These are phyloP conservation scores for Poicephalus meyeri DNA, from an alignment of 2,113 vertebrate genomes.

Conservation along the genomic window DNA sequence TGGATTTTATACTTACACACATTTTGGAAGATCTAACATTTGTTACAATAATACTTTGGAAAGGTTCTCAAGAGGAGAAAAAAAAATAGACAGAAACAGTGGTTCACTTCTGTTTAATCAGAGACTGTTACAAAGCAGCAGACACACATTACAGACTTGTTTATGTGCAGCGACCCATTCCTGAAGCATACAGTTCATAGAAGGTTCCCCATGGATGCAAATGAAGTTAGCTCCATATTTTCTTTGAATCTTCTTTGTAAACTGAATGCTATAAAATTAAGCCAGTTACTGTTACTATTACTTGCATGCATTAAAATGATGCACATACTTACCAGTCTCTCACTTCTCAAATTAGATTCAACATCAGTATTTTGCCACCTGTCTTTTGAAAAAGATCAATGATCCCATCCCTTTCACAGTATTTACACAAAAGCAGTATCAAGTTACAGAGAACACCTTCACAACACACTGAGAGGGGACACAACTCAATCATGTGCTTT, in stretches of 20 bases:
- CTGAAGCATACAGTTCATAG: neutral
- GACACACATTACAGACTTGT: neutral
- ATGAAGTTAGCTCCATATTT: neutral
- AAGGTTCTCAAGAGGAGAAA: neutral
- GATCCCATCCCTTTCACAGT: neutral
- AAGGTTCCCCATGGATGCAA: neutral
- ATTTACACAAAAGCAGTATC: neutral
- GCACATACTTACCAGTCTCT: slow-evolving; percentile 57
- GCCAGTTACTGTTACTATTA: slow-evolving; percentile 15
- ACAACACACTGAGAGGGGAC: neutral
- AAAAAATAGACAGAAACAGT: neutral
- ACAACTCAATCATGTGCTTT: neutral
- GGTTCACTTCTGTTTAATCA: slow-evolving; percentile 54
- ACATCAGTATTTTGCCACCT: slow-evolving; percentile 23
- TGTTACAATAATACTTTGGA: neutral
- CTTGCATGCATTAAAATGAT: slow-evolving; percentile 54
- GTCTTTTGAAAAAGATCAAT: slow-evolving; percentile 23
- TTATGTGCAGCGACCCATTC: neutral
- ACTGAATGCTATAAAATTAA: slow-evolving; percentile 41
- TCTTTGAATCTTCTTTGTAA: slow-evolving; percentile 39
- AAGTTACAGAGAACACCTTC: neutral
- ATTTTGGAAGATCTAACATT: neutral
- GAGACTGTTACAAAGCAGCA: neutral
- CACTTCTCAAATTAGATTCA: slow-evolving; percentile 4
- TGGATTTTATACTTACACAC: neutral